Evolutionary conservation across 2,888 invertebrate genomes (phyloP).

Genomic region (Dryomyza anilis): DNA sequence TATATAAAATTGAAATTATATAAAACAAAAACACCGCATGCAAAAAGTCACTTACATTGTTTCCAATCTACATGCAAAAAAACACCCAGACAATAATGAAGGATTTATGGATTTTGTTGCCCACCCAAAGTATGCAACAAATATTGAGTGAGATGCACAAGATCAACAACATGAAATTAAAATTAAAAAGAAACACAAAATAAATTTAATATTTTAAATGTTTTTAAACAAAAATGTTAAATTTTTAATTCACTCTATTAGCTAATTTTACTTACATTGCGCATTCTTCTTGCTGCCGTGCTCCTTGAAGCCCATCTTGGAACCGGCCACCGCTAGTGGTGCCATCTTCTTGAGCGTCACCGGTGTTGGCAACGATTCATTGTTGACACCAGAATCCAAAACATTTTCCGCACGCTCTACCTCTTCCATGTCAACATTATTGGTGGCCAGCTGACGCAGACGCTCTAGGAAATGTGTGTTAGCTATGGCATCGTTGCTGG

Average conservation of each 20-base stretch:
- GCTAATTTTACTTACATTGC: conserved; percentile 58
- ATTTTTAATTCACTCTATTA: conserved; percentile 3
- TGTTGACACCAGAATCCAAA: conserved; percentile 13
- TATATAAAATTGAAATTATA: too few species aligned
- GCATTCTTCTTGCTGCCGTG: conserved; percentile 56
- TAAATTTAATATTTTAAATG: conserved; percentile 20
- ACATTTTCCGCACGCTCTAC: conserved; percentile 32
- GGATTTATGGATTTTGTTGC: neutral
- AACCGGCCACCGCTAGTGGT: conserved; percentile 19
- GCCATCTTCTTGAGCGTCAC: conserved; percentile 44
- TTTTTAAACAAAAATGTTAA: conserved; percentile 5
- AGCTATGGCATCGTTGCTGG: neutral
- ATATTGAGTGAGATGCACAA: conserved; percentile 1
- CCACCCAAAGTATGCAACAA: neutral
- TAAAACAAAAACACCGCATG: conserved; percentile 3
- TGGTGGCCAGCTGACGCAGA: conserved; percentile 41
- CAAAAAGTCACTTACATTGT: conserved; percentile 53
- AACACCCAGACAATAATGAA: neutral
- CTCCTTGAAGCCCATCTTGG: conserved; percentile 42
- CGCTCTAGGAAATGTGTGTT: conserved; percentile 42
- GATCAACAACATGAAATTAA: conserved; percentile 29
- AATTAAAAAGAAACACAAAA: conserved; percentile 23
- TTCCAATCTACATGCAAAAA: conserved; percentile 43
- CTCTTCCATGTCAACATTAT: conserved; percentile 32
- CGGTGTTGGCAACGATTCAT: conserved; percentile 35